Conservation (phyloP, 2,797 vertebrate species). For the Sebastes hubbsi region DNA sequence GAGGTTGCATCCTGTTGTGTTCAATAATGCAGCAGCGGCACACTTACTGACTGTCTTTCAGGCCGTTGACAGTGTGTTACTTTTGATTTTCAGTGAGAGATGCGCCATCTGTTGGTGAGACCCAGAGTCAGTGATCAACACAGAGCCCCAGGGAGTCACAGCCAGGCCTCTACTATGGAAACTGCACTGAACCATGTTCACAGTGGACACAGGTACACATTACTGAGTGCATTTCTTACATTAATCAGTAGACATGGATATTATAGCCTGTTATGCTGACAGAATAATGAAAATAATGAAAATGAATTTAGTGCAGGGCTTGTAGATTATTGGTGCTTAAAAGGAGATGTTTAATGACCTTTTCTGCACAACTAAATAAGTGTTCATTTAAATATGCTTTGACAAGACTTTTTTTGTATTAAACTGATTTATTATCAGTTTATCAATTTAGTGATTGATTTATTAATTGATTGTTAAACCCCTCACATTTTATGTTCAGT, state of each 20-base stretch:
- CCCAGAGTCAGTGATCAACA: slow-evolving; percentile 2
- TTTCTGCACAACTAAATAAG: background rate
- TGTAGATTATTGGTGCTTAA: background rate
- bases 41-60: background rate
- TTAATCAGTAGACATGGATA: background rate
- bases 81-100: slow-evolving; percentile 32
- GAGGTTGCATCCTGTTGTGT: slow-evolving; percentile 16
- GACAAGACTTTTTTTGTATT: background rate
- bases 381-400: background rate
- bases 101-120: slow-evolving; percentile 56
- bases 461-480: background rate
- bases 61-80: slow-evolving; percentile 1
- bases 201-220: background rate
- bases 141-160: background rate
- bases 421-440: background rate
- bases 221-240: background rate
- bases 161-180: slow-evolving; percentile 18
- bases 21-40: slow-evolving; percentile 25
- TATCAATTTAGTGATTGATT: background rate
- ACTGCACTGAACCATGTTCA: background rate
- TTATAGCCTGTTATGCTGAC: background rate
- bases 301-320: background rate
- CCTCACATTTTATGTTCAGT: background rate
- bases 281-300: background rate
- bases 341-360: background rate